Base-by-base conservation (phyloP, 2,113 vertebrate species). In the Psophia crepitans region DNA sequence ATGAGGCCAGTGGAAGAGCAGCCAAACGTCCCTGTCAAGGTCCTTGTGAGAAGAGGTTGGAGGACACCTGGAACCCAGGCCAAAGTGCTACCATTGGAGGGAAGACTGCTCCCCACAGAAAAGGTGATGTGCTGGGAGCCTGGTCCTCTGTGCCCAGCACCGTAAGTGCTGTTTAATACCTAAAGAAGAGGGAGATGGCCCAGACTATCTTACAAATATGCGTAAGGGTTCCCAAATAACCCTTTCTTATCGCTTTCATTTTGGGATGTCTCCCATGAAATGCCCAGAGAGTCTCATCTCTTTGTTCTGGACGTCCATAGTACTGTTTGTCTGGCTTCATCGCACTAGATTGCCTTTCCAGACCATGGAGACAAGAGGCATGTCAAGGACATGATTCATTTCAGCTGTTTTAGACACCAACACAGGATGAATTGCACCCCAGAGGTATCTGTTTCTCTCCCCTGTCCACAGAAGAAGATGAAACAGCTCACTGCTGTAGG, bases 361-460 rank as follows among this genome's bases (percentile, higher is more conserved):
- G 83, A 11, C 79, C 63, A 4, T 5, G 49, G 70, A 61, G 6
- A 1, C 30, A 44, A 6, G 35, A 73, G 82, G 44, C 7, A 37
- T 26, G 64, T 83, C 88, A 83, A 88, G 49, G 85, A 41, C 68
- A 26, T 54, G 66, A 95, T 93, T 76, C 88, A 93, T 90, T 69
- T 76, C 54, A 44, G 54, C 63, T 49, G n/a, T 51, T 41, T 15
- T 24, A 70, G 93, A 77, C 79, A 88, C 37, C 88, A 65, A 63
- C 76, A 33, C 37, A 73, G 79, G 89, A 95, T 77, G 27, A 84
- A 95, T 85, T 86, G 41, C 63, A 80, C 76, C 71, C 79, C 68
- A 74, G 88, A 93, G 90, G 85, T 90, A 74, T 97, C 90, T 65
- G 76, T 92, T 93, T 92, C 86, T 88, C 68, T 92, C 41, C 44